A percentile compares a stretch with the other conserved stretches of the same genome.
Conservation (phyloP, 2,113 vertebrate species). For the Toxotes chatareus region DNA sequence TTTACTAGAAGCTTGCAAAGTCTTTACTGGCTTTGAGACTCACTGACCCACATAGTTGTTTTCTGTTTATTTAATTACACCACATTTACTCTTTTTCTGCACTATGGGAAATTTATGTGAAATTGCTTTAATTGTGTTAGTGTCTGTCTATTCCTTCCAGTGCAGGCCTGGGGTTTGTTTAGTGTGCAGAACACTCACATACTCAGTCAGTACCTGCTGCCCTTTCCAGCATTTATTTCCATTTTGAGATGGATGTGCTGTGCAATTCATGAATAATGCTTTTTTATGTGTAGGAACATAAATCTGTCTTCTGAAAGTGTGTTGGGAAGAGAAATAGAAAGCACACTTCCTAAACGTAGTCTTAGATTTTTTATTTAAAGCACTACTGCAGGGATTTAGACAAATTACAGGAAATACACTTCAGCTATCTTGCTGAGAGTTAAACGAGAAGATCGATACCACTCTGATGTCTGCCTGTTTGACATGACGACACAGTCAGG, state of each 20-base stretch:
- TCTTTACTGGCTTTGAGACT: conserved; percentile 14
- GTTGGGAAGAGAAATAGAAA: neutral
- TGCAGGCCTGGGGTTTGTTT: neutral
- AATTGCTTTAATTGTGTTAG: neutral
- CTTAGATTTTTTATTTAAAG: neutral
- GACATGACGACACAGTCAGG: neutral
- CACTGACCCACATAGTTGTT: conserved; percentile 1
- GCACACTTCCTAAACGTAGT: neutral
- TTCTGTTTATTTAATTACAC: neutral
- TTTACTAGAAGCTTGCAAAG: neutral
- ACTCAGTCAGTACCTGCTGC: neutral
- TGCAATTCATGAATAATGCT: neutral
- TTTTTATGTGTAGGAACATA: neutral
- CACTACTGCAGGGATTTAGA: neutral
- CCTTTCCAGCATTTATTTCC: neutral
- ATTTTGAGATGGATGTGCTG: neutral
- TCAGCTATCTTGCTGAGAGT: too few relatives aligned
- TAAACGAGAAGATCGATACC: neutral
- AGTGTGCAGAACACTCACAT: neutral
- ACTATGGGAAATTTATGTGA: neutral
- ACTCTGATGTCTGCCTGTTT: neutral
- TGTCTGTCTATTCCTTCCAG: neutral
- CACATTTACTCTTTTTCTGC: neutral
- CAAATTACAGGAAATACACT: neutral
- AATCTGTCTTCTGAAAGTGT: neutral